These are phyloP conservation scores for Endotricha flammealis DNA, from an alignment of 2,888 invertebrate genomes.

Conservation along the genomic window DNA sequence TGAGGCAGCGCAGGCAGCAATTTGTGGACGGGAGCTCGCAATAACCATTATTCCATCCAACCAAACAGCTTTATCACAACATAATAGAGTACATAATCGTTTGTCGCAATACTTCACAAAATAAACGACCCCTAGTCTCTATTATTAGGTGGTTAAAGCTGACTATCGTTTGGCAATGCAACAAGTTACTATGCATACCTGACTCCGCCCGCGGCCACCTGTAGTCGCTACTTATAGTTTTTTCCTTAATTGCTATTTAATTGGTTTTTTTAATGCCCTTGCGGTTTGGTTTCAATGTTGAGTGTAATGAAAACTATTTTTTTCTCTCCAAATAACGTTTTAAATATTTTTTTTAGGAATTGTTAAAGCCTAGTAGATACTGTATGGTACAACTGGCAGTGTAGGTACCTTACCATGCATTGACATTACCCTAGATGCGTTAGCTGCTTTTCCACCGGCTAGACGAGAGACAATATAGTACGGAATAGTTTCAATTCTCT, in stretches of 20 bases:
- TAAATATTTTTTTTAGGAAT: too few species aligned
- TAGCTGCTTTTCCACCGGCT: too few species aligned
- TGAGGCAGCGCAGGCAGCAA: slow-evolving; percentile 7
- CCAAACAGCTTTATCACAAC: not conserved
- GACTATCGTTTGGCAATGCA: slow-evolving; percentile 9
- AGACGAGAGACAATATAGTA: too few species aligned
- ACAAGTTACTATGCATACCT: slow-evolving; percentile 6
- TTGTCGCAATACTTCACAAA: not conserved
- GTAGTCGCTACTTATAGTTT: slow-evolving; percentile 31
- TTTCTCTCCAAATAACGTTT: too few species aligned
- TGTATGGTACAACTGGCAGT: too few species aligned
- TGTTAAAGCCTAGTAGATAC: too few species aligned
- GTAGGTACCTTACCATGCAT: too few species aligned
- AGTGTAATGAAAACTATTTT: slow-evolving; percentile 1
- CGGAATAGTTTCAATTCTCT: too few species aligned
- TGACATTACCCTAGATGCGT: too few species aligned
- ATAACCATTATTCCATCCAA: slow-evolving; percentile 14
- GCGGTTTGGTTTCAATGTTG: slow-evolving; percentile 15
- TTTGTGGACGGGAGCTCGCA: slow-evolving; percentile 14
- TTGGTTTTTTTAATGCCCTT: slow-evolving; percentile 25
- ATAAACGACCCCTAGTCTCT: slow-evolving; percentile 8
- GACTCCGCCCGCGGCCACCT: slow-evolving; percentile 28
- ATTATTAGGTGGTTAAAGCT: slow-evolving; percentile 9
- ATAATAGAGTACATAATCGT: slow-evolving; percentile 8
- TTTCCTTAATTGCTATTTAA: slow-evolving; percentile 40